A percentile compares a stretch with the other conserved stretches of the same genome.
These are phyloP conservation scores for Apteryx owenii DNA, from an alignment of 2,113 vertebrate genomes.

Conservation along the genomic window DNA sequence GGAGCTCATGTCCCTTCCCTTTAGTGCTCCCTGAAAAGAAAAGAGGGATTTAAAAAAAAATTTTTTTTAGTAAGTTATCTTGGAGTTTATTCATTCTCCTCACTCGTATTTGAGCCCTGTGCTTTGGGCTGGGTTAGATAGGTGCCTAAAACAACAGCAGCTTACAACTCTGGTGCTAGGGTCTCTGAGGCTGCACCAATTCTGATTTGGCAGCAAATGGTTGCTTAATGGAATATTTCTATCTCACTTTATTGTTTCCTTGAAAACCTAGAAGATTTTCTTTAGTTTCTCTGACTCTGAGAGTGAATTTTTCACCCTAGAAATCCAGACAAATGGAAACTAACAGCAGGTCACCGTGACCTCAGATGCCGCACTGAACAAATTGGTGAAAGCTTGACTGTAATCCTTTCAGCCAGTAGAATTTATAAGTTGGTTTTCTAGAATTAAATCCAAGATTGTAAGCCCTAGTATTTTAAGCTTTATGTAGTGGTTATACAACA, in stretches of 20 bases:
- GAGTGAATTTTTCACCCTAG: background rate
- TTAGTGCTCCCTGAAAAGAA: background rate
- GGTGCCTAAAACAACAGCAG: background rate
- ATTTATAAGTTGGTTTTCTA: background rate
- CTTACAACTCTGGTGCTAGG: background rate
- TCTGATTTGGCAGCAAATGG: background rate
- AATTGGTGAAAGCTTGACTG: background rate
- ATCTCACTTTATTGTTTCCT: background rate
- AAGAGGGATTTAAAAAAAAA: background rate
- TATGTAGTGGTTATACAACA: background rate
- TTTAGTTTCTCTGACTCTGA: background rate
- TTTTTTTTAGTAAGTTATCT: background rate
- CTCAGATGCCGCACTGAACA: background rate
- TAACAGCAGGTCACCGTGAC: background rate
- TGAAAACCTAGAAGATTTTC: background rate
- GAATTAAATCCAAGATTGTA: background rate
- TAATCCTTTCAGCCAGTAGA: background rate
- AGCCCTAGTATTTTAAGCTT: background rate
- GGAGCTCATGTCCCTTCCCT: background rate
- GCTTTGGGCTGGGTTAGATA: background rate
- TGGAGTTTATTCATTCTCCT: background rate
- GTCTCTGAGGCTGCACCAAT: background rate
- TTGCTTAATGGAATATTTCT: background rate
- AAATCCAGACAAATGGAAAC: constrained; percentile 11
- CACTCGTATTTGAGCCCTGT: background rate